Conservation (phyloP, 2,797 vertebrate genomes). For the Sparus aurata region DNA sequence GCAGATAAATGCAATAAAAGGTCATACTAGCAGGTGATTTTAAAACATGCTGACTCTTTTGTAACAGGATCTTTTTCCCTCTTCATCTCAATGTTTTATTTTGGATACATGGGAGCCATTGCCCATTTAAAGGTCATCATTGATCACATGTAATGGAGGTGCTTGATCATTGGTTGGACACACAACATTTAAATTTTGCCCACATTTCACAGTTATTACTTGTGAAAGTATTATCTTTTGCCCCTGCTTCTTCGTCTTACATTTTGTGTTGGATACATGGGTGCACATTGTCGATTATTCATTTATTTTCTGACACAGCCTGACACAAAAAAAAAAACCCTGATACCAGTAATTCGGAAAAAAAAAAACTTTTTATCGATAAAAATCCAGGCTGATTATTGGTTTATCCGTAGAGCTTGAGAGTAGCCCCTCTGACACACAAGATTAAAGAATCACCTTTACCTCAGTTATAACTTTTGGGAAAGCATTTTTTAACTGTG, state of each 20-base stretch:
- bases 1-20: not conserved
- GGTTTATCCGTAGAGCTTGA: no score
- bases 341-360: no score
- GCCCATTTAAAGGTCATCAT: conserved; percentile 17
- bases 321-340: no score
- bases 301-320: no score
- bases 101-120: conserved; percentile 11
- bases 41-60: conserved; percentile 16
- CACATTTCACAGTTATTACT: not conserved
- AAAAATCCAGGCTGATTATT: no score
- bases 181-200: not conserved
- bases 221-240: no score
- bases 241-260: no score
- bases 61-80: not conserved
- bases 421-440: not conserved
- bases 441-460: not conserved
- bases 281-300: no score
- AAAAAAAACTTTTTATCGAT: not conserved
- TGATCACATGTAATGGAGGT: not conserved
- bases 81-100: conserved; percentile 8
- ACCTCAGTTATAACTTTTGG: not conserved
- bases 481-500: not conserved
- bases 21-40: conserved; percentile 1
- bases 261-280: no score
- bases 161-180: not conserved